These are phyloP conservation scores for Podargus strigoides DNA, from an alignment of 2,797 vertebrate genomes.

Conservation along the genomic window DNA sequence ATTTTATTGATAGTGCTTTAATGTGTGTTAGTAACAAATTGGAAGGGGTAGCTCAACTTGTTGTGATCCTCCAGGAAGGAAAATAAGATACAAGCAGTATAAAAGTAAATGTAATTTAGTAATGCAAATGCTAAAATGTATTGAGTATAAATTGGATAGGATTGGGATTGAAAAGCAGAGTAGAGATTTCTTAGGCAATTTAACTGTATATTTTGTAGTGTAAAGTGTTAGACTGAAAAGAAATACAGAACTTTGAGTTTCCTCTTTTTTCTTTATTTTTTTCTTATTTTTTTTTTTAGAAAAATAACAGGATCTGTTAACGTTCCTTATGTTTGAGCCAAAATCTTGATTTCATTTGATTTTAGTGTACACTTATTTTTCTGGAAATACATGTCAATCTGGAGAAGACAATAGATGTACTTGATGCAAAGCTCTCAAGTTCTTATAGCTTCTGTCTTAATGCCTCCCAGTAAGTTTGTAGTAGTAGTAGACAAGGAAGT, in stretches of 20 bases:
- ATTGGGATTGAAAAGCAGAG: background rate
- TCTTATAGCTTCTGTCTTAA: background rate
- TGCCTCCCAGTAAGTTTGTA: background rate
- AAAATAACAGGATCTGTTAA: background rate
- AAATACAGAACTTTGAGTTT: background rate
- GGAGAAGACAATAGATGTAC: background rate
- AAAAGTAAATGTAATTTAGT: background rate
- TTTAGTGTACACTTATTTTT: background rate
- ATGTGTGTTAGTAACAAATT: background rate
- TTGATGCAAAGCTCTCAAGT: background rate
- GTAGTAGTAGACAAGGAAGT: background rate
- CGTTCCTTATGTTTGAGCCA: background rate
- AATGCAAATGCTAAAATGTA: background rate
- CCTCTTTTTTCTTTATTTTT: background rate
- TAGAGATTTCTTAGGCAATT: background rate
- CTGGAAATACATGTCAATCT: background rate
- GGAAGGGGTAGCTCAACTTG: background rate
- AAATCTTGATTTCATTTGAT: background rate
- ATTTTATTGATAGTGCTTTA: background rate
- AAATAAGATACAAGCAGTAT: background rate
- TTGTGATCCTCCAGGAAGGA: background rate
- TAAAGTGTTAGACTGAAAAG: background rate
- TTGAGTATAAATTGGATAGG: background rate
- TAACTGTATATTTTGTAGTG: background rate
- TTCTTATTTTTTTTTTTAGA: background rate